phyloP scores from a whole-genome alignment of 1,140 invertebrate species.

The Zaprionus vittiger region DNA sequence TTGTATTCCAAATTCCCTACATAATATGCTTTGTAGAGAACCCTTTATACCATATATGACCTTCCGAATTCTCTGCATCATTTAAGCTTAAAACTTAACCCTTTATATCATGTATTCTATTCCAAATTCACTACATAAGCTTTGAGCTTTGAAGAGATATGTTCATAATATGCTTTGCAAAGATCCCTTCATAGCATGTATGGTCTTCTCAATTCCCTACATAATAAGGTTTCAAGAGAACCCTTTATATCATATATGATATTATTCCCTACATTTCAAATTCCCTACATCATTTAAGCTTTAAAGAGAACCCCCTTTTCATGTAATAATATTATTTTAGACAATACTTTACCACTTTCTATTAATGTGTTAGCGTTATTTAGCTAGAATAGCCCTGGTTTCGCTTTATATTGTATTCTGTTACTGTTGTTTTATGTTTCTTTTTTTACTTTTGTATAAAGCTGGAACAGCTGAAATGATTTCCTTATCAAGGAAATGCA shows the following conservation, averaged over 20 bases:
- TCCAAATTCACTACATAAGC: too few relatives aligned
- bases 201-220: not conserved
- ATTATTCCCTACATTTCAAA: too few relatives aligned
- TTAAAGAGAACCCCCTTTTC: not conserved
- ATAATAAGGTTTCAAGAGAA: too few relatives aligned
- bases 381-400: not conserved
- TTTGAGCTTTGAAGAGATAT: too few relatives aligned
- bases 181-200: not conserved
- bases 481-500: not conserved
- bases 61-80: not conserved
- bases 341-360: not conserved
- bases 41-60: not conserved
- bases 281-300: not conserved
- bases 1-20: too few relatives aligned
- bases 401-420: not conserved
- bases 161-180: not conserved
- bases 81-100: too few relatives aligned
- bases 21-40: too few relatives aligned
- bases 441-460: slow-evolving; percentile 4
- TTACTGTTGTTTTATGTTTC: not conserved
- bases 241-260: too few relatives aligned
- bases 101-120: too few relatives aligned
- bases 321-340: not conserved
- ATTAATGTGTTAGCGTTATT: not conserved
- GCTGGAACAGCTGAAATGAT: not conserved